Base-by-base conservation (phyloP, 2,888 invertebrate species). In the Zygaena filipendulae region DNA sequence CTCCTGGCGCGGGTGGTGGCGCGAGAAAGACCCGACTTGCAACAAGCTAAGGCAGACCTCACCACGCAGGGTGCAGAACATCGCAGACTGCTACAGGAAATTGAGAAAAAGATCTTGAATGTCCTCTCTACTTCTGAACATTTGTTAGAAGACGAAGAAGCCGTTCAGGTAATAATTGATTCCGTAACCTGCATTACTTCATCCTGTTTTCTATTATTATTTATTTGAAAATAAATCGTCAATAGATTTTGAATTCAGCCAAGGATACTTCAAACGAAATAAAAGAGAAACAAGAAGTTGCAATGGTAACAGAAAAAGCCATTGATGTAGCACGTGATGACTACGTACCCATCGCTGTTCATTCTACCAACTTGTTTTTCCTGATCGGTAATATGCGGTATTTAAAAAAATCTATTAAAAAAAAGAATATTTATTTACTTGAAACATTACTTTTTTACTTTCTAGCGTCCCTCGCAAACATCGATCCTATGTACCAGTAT, bases 401-500 rank as follows among this genome's bases (percentile, higher is more conserved):
- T 16, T 16, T 16, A 16, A 16, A 16, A 16, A 16, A 7, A 16
- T 16, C 16, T n/a, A n/a, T n/a, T n/a, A n/a, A n/a, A n/a, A n/a
- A n/a, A n/a, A n/a, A n/a, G n/a, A n/a, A n/a, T n/a, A n/a, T n/a
- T n/a, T n/a, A n/a, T n/a, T n/a, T n/a, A n/a, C n/a, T n/a, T n/a
- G n/a, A n/a, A n/a, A n/a, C n/a, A n/a, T n/a, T n/a, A n/a, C n/a
- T n/a, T n/a, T n/a, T n/a, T n/a, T 16, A 6, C 16, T 6, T 23
- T 69, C 27, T 54, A 90, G 91, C 87, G 33, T 91, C 94, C 33
- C 69, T 97, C 51, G 90, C 94, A 4, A 88, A 91, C 51, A 93
- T 97, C 42, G 96, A 97, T 71, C 95, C 96, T 2, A 97, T 97
- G 97, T 97, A 97, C 68, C 96, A 97, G 60, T 97, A 96, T 62